Conservation (phyloP, 2,888 invertebrate genomes). For the Celastrina argiolus region DNA sequence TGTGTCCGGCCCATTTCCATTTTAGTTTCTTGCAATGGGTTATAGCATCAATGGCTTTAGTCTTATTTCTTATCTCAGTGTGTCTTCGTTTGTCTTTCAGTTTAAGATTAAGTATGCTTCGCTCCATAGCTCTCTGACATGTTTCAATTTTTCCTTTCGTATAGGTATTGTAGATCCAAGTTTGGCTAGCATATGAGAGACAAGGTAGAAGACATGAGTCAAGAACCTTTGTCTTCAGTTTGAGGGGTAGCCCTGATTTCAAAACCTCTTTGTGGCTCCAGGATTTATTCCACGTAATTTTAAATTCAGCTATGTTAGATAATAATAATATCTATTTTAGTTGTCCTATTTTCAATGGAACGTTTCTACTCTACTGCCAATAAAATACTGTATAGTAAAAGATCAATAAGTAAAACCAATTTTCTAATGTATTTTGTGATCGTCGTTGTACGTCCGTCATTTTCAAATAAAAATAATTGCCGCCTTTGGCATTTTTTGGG, state of each 20-base stretch:
- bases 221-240: conserved; percentile 21
- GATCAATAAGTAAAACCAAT: too few species aligned
- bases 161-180: conserved; percentile 1
- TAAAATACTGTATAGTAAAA: too few species aligned
- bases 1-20: neutral
- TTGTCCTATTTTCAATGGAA: too few species aligned
- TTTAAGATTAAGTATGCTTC: neutral
- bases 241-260: conserved; percentile 21
- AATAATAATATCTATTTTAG: too few species aligned
- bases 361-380: too few species aligned
- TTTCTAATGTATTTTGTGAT: too few species aligned
- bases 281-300: conserved; percentile 24
- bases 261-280: conserved; percentile 26
- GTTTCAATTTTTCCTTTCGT: conserved; percentile 19
- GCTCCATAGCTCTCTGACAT: conserved; percentile 22
- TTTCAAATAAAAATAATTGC: too few species aligned
- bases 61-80: neutral
- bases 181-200: conserved; percentile 9
- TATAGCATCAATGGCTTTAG: neutral
- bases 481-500: too few species aligned
- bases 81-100: neutral
- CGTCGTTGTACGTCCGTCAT: too few species aligned
- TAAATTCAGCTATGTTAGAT: too few species aligned
- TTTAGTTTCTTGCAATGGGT: conserved; percentile 4
- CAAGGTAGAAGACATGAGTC: conserved; percentile 23